These are phyloP conservation scores for Trichopoda pennipes DNA, from an alignment of 2,888 invertebrate genomes.

Conservation along the genomic window DNA sequence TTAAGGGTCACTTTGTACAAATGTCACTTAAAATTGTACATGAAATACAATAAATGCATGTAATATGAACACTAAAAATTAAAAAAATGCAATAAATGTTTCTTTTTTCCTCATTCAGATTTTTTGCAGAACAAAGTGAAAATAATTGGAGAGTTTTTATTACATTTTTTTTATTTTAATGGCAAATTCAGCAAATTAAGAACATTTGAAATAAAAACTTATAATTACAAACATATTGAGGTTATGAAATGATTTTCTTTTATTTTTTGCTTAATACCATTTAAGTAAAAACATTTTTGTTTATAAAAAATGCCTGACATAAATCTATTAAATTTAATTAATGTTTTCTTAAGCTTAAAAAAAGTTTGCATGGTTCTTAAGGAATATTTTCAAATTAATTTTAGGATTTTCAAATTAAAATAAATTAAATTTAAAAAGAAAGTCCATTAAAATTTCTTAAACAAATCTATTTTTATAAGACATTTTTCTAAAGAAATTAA, in stretches of 20 bases:
- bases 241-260: neutral
- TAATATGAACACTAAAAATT: conserved; percentile 55
- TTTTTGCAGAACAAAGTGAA: conserved; percentile 33
- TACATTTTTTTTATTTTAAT: conserved; percentile 20
- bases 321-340: neutral
- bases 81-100: conserved; percentile 23
- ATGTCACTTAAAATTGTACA: conserved; percentile 64
- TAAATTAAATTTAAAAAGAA: too few species aligned
- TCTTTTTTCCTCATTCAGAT: neutral
- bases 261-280: neutral
- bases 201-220: conserved; percentile 3
- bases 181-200: conserved; percentile 32
- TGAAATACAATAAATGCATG: conserved; percentile 64
- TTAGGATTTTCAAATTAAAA: too few species aligned
- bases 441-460: too few species aligned
- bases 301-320: neutral
- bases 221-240: conserved; percentile 3
- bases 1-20: conserved; percentile 66
- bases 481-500: too few species aligned
- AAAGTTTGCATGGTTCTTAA: too few species aligned
- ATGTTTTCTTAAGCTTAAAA: too few species aligned
- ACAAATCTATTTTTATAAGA: too few species aligned
- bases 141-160: conserved; percentile 46
- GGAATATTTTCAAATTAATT: too few species aligned
- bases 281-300: neutral